Evolutionary conservation across 2,113 vertebrate species (phyloP).

Genomic region (Trichomycterus rosablanca): DNA sequence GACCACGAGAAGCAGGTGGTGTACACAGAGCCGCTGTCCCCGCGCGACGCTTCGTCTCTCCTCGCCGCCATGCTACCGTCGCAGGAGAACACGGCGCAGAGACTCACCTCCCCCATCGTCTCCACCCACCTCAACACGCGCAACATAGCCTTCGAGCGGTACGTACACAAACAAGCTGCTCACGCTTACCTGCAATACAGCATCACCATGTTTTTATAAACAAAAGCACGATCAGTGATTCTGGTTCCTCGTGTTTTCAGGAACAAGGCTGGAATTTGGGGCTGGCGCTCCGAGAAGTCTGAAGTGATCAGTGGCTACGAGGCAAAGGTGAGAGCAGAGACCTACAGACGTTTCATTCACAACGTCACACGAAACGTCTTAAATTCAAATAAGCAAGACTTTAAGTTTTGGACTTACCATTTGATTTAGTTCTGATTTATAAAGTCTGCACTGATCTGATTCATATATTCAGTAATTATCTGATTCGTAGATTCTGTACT

Average conservation of each 20-base stretch:
- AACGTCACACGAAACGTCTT: too few species aligned
- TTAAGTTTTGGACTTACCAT: too few species aligned
- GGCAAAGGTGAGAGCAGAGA: constrained; percentile 76
- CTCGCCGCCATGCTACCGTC: constrained; percentile 89
- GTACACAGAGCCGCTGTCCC: constrained; percentile 81
- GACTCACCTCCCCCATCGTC: constrained; percentile 87
- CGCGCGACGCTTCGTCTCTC: constrained; percentile 80
- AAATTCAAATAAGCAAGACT: too few species aligned
- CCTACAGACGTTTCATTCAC: background rate
- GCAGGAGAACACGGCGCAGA: constrained; percentile 86
- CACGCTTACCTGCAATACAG: background rate
- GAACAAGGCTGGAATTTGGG: constrained; percentile 96
- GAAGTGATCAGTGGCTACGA: constrained; percentile 89
- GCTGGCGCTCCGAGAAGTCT: constrained; percentile 93
- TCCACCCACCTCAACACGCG: constrained; percentile 92
- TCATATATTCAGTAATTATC: too few species aligned
- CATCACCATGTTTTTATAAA: background rate
- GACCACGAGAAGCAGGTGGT: constrained; percentile 95
- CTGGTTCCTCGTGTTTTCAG: constrained; percentile 53
- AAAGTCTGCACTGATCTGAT: too few species aligned
- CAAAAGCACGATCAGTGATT: background rate
- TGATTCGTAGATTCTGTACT: too few species aligned
- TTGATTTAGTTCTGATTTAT: too few species aligned
- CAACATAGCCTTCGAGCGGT: constrained; percentile 93
- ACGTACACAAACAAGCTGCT: constrained; percentile 6